Evolutionary conservation across 64 coral and sea anemone genomes (phyloP).

Genomic region (Orbicella faveolata): DNA sequence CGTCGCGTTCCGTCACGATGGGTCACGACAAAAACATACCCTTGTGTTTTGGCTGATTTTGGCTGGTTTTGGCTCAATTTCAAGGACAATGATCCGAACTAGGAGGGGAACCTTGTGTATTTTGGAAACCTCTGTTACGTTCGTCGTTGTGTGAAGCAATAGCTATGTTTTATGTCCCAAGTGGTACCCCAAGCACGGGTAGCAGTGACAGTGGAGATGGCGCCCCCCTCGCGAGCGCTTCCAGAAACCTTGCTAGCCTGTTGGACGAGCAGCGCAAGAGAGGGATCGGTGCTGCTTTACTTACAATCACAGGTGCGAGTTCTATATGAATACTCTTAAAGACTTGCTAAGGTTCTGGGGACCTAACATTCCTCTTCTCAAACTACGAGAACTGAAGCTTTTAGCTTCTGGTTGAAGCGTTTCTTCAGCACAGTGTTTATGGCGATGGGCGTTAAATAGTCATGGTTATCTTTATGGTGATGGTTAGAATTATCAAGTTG

Average conservation of each 20-base stretch:
- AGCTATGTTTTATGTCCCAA: constrained; percentile 74
- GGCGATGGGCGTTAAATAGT: no score
- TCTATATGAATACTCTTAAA: neutral
- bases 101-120: neutral
- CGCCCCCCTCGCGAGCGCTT: neutral
- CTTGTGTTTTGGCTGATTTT: neutral
- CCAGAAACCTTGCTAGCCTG: constrained; percentile 52
- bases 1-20: constrained; percentile 1
- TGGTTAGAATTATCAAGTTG: no score
- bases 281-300: constrained; percentile 56
- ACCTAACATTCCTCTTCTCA: no score
- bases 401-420: no score
- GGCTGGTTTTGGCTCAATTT: neutral
- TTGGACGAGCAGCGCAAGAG: constrained; percentile 80
- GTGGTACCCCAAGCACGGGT: constrained; percentile 5
- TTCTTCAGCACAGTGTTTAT: no score
- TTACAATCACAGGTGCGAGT: constrained; percentile 79
- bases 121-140: neutral
- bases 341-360: neutral
- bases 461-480: no score
- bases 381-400: no score
- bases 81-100: neutral
- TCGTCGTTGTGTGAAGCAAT: neutral
- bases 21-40: constrained; percentile 6
- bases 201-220: constrained; percentile 37